Base-by-base conservation (phyloP, 1,140 invertebrate genomes). In the Calliopsis andreniformis region DNA sequence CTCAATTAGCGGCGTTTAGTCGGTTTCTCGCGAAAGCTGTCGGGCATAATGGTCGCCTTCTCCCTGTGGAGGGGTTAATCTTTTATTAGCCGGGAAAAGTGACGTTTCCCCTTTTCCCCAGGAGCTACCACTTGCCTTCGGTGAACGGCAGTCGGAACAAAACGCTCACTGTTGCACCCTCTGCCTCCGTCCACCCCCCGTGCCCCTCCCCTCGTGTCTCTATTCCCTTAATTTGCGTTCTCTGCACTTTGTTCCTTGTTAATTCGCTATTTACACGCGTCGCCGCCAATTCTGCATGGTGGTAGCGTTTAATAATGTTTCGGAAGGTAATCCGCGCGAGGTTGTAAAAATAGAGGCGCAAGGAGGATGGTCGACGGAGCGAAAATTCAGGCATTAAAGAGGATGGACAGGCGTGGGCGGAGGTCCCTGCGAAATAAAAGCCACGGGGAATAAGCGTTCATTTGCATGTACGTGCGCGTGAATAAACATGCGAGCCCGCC, bases 221-320 rank as follows among this genome's bases (percentile, higher is more conserved):
- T 32, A 30, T 39, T 58, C 55, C 30, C 55, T 30, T 20, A 58
- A 58, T 35, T 58, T 58, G 30, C n/a, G 18, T 32, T 18, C 18
- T 1, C n/a, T 12, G 6, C 55, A 18, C 55, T 39, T 20, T 18
- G 28, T 18, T n/a, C 32, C 2, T 28, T 23, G 28, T 30, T 56
- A 56, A 58, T 58, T 58, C 55, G 30, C 55, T 58, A 58, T 58
- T 58, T 39, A 58, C 55, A 35, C 55, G 55, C 30, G 47, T n/a
- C 18, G 8, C 20, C 47, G 7, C 20, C 20, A 49, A 49, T 49
- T 49, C 2, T n/a, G 47, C 18, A 10, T n/a, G 18, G n/a, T 2
- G 47, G 47, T 6, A 49, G 20, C n/a, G 47, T 49, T 49, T 49
- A 49, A 49, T 49, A 49, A 20, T n/a, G 47, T 49, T 18, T 49